Evolutionary conservation across 2,888 invertebrate species (phyloP), one percentile per base, ranked within the genome.

Genomic region (Halictus quadricinctus): DNA sequence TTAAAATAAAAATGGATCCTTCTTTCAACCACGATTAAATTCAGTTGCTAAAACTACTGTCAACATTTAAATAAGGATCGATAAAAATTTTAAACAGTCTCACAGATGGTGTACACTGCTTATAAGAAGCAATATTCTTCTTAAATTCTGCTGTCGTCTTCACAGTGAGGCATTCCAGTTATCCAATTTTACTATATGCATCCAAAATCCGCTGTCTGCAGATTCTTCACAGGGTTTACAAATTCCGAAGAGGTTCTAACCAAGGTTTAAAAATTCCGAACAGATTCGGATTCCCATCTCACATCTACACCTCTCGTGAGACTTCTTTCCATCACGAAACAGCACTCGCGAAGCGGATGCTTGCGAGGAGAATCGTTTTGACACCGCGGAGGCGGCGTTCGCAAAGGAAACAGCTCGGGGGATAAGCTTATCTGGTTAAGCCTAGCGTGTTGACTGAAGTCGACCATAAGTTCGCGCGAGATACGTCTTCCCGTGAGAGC

Each of bases 391-490:
- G n/a, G 12, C 10, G n/a, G 12, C 12, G 58, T n/a, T n/a, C 58
- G 58, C 58, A n/a, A n/a, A 58, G 58, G 64, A 36, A 18, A 15
- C 64, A 36, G 64, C 18, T 2, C 46, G 70, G 13, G 21, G 66
- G 70, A 70, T 41, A 70, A 43, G 41, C 75, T 75, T 75, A 60
- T 80, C 76, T 25, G 70, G 46, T 75, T 80, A 58, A 75, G 60
- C 60, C 72, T 29, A 13, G 29, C 25, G 70, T 77, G 86, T 85
- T 82, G 82, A 86, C 83, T 85, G 66, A 86, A 86, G 86, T 85
- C 82, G 73, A 79, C 72, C 75, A 80, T 86, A 86, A 86, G 86
- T 86, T 86, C 70, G 72, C 75, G 54, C 79, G 85, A 86, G 64
- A 64, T 86, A 85, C 74, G 79, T 75, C 80, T 72, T 73, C 46